Conservation (phyloP, 2,888 invertebrate genomes). For the Oscheius sp. region DNA sequence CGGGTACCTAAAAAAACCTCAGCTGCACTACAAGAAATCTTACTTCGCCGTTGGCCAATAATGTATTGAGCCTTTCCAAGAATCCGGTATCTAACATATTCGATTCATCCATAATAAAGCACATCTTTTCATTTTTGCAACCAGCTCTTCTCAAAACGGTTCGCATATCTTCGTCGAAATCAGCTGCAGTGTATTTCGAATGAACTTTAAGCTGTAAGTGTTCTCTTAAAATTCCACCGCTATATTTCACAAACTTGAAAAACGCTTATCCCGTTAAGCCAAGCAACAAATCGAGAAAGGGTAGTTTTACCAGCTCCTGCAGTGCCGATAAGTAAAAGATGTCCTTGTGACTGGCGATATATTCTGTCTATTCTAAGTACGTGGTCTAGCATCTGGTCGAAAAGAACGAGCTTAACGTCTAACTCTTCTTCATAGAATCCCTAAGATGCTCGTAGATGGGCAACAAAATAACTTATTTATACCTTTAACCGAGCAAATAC, state of each 20-base stretch:
- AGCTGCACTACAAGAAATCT: not conserved
- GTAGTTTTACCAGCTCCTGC: conserved; percentile 99
- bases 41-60: conserved; percentile 94
- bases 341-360: conserved; percentile 89
- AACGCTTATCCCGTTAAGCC: conserved; percentile 99
- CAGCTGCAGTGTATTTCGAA: conserved; percentile 97
- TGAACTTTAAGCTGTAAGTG: conserved; percentile 81
- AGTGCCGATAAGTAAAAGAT: conserved; percentile 94
- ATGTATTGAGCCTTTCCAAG: conserved; percentile 97
- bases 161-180: conserved; percentile 98
- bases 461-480: not conserved
- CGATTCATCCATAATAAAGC: conserved; percentile 98
- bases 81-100: conserved; percentile 95
- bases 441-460: conserved; percentile 73
- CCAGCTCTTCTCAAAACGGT: conserved; percentile 77
- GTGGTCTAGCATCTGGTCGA: conserved; percentile 98
- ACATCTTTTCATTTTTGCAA: conserved; percentile 90
- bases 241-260: conserved; percentile 90
- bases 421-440: conserved; percentile 99
- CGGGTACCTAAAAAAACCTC: conserved; percentile 74
- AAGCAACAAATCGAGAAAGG: conserved; percentile 96
- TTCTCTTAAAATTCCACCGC: too few species aligned
- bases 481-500: conserved; percentile 91
- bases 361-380: conserved; percentile 97
- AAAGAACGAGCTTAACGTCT: conserved; percentile 95